These are phyloP conservation scores for Pterocles burchelli DNA, from an alignment of 2,113 vertebrate species.

Conservation along the genomic window DNA sequence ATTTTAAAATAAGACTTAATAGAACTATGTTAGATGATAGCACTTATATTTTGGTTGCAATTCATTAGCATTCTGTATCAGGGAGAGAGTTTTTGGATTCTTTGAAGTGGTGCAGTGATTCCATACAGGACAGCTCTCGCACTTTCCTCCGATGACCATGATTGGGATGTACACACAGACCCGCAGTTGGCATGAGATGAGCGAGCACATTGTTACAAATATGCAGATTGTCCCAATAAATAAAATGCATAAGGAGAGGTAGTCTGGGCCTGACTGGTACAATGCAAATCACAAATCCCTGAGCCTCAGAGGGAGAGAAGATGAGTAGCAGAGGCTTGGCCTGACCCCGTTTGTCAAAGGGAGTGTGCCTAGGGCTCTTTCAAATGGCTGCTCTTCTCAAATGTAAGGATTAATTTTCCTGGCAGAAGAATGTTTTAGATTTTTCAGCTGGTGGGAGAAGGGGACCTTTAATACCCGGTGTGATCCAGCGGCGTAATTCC, in stretches of 20 bases:
- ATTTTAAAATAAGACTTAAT: neutral
- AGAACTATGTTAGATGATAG: neutral
- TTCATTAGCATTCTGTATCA: neutral
- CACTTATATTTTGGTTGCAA: neutral
- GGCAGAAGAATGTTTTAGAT: slow-evolving; percentile 44
- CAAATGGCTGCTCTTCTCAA: slow-evolving; percentile 50
- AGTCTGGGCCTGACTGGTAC: neutral
- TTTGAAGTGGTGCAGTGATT: neutral
- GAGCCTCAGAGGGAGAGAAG: neutral
- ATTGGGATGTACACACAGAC: neutral
- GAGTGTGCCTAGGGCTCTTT: neutral
- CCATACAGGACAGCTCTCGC: neutral
- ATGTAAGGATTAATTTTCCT: slow-evolving; percentile 54
- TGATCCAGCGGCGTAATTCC: neutral
- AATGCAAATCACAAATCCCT: neutral
- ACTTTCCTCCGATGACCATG: neutral
- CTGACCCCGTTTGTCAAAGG: neutral
- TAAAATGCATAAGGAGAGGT: neutral
- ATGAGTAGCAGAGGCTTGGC: neutral
- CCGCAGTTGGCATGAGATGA: neutral
- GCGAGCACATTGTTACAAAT: too few relatives aligned
- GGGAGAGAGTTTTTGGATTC: neutral
- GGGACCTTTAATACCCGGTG: neutral
- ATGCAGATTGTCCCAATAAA: neutral
- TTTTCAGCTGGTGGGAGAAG: slow-evolving; percentile 32